Base-by-base conservation (phyloP, 2,797 vertebrate species). In the Cyprinella venusta region DNA sequence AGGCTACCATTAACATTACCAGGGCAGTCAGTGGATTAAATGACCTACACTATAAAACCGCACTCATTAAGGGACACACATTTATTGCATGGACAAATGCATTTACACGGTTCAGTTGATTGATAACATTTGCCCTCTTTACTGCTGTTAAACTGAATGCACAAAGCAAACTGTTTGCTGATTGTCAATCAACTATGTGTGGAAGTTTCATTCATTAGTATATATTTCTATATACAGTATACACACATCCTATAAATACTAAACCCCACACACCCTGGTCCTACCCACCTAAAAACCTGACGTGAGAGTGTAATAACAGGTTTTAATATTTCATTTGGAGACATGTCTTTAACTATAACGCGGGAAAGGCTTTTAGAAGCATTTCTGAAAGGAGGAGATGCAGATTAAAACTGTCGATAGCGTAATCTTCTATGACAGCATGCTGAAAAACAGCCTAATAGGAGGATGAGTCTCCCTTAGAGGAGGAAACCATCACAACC, bases 361-460 rank as follows among this genome's bases (percentile, higher is more conserved):
- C 33, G n/a, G 87, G 15, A 18, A 89, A 88, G 87, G 91, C 92
- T 92, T 92, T 94, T 91, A 92, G 90, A 86, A 84, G 80, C 87
- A 87, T 90, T 92, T 89, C 7, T 88, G 89, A 75, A 76, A 89
- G 90, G 88, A 91, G 88, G 87, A 86, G 86, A 90, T 72, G 89
- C 87, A 93, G 92, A 94, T 92, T 92, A 91, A 89, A 83, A 91
- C 91, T 92, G 89, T 86, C 88, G 88, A 83, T 87, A 91, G 83
- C 54, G 85, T 94, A 92, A 94, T 93, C 92, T 89, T 88, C 83
- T 84, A 38, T 94, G 93, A 93, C 92, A 93, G 88, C 77, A 83
- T 76, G 92, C 89, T 94, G 91, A 94, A 90, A 92, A 93, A 92
- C 77, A 82, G 76, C 71, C 81, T 79, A 76, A 86, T 78, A 79